Evolutionary conservation across 2,113 vertebrate genomes (phyloP), one percentile per base, ranked within the genome.

Genomic region (Serilophus lunatus): DNA sequence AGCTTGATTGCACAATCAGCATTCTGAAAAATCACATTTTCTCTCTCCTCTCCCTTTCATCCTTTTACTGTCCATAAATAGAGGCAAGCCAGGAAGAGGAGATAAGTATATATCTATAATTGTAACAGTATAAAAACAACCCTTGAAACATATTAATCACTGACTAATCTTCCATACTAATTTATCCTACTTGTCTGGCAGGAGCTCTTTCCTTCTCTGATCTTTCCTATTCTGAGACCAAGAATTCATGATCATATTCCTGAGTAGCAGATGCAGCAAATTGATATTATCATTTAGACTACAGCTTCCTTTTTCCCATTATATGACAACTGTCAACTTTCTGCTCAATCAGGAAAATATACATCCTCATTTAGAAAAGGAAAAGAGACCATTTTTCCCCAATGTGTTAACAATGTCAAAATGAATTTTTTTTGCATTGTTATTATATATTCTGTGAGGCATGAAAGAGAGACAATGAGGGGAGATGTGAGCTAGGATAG

Each of bases 61-160:
- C 71, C 76, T 94, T 56, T 94, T 93, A 82, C 82, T 88, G 71
- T 80, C 90, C 95, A 92, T 94, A 97, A 95, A 95, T 95, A 97
- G 94, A 95, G 78, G 44, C 85, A 94, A 85, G 42, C 31, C 87
- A 94, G 95, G 96, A 95, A 94, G 90, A 33, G 79, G 42, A 90
- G 85, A 96, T 94, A 96, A 96, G 91, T 77, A 40, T 95, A 83
- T 77, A 94, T 87, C 96, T 97, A 94, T 96, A 96, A 95, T 80
- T 96, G 75, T 94, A 91, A 59, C 90, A 54, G 90, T 38, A 80
- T 82, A 94, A 87, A 97, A 95, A 88, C 90, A 94, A 90, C 93
- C 81, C 87, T 95, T 88, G 88, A 95, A 96, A 94, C 77, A 77
- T 93, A 95, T 96, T 96, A 96, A 96, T 95, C 95, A 96, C 92